These are phyloP conservation scores for Micromussa lordhowensis DNA, from an alignment of 92 coral and sea anemone species.

Conservation along the genomic window DNA sequence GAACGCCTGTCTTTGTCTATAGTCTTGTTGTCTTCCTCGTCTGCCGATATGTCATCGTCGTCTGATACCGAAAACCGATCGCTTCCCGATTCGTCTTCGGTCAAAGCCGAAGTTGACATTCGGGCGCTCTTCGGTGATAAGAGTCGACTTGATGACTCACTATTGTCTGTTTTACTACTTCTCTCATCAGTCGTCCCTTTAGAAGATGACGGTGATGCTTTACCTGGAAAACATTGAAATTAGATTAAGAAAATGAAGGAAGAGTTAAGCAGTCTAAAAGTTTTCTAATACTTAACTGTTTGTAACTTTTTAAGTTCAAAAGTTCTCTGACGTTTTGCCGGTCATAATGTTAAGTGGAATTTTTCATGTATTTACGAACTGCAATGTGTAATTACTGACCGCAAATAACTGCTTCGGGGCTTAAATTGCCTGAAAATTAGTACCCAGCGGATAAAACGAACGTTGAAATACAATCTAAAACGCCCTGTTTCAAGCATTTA, in stretches of 20 bases:
- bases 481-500: too few relatives aligned
- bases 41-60: slow-evolving; percentile 65
- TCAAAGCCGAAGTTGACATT: slow-evolving; percentile 42
- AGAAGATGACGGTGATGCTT: neutral
- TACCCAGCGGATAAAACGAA: neutral
- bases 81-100: slow-evolving; percentile 72
- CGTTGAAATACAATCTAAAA: too few relatives aligned
- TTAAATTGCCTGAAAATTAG: neutral
- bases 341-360: neutral
- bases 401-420: neutral
- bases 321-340: too few relatives aligned
- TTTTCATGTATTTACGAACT: neutral
- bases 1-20: slow-evolving; percentile 19
- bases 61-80: slow-evolving; percentile 70
- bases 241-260: neutral
- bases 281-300: neutral
- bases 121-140: slow-evolving; percentile 47
- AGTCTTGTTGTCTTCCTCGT: slow-evolving; percentile 45
- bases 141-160: slow-evolving; percentile 52
- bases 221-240: neutral
- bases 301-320: neutral
- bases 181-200: slow-evolving; percentile 18
- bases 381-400: neutral
- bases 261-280: neutral
- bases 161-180: neutral